phyloP scores from a whole-genome alignment of 2,113 vertebrate species.

The Jacana jacana region DNA sequence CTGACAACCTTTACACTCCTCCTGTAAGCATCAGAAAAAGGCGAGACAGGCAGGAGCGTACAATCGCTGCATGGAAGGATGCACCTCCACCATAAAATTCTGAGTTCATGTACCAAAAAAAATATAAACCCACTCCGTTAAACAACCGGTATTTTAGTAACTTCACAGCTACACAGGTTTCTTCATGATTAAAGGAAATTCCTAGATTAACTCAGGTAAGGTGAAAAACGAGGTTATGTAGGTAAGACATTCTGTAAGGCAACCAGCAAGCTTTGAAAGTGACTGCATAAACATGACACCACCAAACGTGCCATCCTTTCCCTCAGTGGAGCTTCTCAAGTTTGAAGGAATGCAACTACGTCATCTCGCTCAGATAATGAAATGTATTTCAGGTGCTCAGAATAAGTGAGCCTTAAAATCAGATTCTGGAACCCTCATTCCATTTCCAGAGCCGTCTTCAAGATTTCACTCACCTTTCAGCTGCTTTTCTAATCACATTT shows the following conservation, averaged over 20 bases:
- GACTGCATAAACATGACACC: background rate
- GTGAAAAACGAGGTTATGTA: background rate
- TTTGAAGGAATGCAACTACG: background rate
- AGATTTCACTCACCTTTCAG: background rate
- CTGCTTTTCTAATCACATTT: background rate
- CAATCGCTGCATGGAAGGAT: background rate
- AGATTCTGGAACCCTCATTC: background rate
- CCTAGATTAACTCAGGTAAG: background rate
- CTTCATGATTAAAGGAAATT: background rate
- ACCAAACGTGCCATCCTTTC: background rate
- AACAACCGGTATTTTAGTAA: background rate
- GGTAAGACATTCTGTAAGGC: background rate
- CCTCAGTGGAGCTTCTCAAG: background rate
- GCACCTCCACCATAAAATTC: background rate
- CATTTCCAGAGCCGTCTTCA: background rate
- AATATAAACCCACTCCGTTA: accelerated
- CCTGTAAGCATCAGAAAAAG: background rate
- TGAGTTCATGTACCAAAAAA: background rate
- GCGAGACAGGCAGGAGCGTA: background rate
- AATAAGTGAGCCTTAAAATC: background rate
- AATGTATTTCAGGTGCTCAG: background rate
- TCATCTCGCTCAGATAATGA: background rate
- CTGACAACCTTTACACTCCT: background rate
- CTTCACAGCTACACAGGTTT: background rate
- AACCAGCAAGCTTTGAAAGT: background rate